Evolutionary conservation across 1,140 invertebrate genomes (phyloP).

Genomic region (Achatina immaculata): DNA sequence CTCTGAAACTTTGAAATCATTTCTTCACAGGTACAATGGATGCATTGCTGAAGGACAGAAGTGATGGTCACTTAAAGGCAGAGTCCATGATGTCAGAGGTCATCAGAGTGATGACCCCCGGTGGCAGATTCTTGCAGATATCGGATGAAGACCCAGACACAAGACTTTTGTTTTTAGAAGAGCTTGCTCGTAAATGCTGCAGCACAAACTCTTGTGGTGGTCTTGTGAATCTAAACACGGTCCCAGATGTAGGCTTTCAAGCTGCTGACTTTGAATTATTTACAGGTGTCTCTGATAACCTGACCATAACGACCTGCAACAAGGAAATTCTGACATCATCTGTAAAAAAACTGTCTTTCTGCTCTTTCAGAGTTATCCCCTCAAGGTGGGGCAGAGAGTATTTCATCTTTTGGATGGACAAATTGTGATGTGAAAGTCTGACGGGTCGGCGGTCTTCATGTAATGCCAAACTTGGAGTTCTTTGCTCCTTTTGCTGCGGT

Average conservation of each 20-base stretch:
- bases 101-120: slow-evolving; percentile 36
- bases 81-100: slow-evolving; percentile 45
- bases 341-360: too few species aligned
- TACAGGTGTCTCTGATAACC: too few species aligned
- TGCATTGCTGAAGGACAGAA: slow-evolving; percentile 53
- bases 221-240: too few species aligned
- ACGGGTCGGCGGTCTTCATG: too few species aligned
- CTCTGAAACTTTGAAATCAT: too few species aligned
- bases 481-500: too few species aligned
- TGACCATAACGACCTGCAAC: too few species aligned
- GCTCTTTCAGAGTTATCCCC: slow-evolving; percentile 10
- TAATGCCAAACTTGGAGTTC: too few species aligned
- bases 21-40: slow-evolving; percentile 52
- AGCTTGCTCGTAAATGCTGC: neutral
- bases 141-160: slow-evolving; percentile 62
- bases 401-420: slow-evolving; percentile 21
- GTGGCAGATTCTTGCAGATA: slow-evolving; percentile 54
- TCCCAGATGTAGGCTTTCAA: too few species aligned
- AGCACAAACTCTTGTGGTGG: neutral
- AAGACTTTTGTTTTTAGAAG: slow-evolving; percentile 43
- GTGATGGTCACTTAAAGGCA: slow-evolving; percentile 35
- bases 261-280: too few species aligned
- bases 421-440: neutral
- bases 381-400: slow-evolving; percentile 5
- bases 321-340: too few species aligned